Evolutionary conservation across 2,888 invertebrate species (phyloP), one percentile per base, ranked within the genome.

Genomic region (Drosophila putrida): DNA sequence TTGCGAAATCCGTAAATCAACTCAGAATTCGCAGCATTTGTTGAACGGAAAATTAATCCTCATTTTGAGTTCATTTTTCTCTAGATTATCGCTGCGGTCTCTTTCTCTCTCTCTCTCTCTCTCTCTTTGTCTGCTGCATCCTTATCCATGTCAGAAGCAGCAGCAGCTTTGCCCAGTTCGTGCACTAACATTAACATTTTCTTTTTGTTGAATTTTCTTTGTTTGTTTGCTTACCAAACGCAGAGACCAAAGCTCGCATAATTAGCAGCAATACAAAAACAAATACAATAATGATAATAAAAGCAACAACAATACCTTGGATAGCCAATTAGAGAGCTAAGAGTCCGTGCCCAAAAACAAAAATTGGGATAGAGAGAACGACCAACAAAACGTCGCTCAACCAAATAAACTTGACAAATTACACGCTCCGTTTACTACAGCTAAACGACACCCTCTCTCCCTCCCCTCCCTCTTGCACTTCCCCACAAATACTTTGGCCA

Each of bases 401-500:
- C 88, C 83, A 88, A 85, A 83, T 83, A 83, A 83, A 85, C 83
- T 77, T 75, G 79, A 88, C 89, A 86, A 79, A 86, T 85, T 88
- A 81, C 59, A 85, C 71, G 85, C 83, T 83, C 71, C 79, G 85
- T 67, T 79, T 81, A 63, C 58, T 46, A n/a, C 15, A 67, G 36
- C 41, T 35, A 55, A 54, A 39, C 53, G 25, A n/a, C 11, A 11
- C 43, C 15, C 49, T 9, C 8, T 15, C 27, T 11, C 36, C 15
- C 49, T 5, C 9, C 27, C 25, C 35, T 47, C 50, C 44, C 8
- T 41, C 44, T 6, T n/a, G 20, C 20, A 20, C 20, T 9, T 27
- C 5, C 11, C 47, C 13, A n/a, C 38, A 61, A 58, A 38, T n/a
- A 31, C 15, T 57, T 57, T 62, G 44, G 28, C 47, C 28, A 13